Evolutionary conservation across 2,888 invertebrate species (phyloP).

Genomic region (Tillus elongatus): DNA sequence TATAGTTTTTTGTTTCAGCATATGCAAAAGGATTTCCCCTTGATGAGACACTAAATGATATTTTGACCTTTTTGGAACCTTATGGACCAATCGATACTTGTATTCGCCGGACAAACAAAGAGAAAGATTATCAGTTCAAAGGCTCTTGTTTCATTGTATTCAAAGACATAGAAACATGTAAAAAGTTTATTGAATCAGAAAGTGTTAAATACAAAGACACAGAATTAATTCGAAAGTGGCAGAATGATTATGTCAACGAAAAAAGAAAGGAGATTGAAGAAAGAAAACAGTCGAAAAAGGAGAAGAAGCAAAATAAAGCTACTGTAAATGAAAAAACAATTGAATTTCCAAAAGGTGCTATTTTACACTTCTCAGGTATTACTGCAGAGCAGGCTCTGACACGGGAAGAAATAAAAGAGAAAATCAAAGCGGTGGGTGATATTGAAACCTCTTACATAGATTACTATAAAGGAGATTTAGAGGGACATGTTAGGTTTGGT

Average conservation of each 20-base stretch:
- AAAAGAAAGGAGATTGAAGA: slow-evolving; percentile 60
- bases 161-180: slow-evolving; percentile 68
- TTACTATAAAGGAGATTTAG: slow-evolving; percentile 61
- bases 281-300: slow-evolving; percentile 45
- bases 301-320: slow-evolving; percentile 45
- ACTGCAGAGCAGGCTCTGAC: slow-evolving; percentile 47
- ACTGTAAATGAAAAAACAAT: slow-evolving; percentile 35
- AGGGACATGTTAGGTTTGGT: slow-evolving; percentile 63
- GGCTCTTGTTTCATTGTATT: slow-evolving; percentile 91
- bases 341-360: slow-evolving; percentile 62
- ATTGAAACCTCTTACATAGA: slow-evolving; percentile 65
- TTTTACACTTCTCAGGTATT: slow-evolving; percentile 60
- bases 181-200: slow-evolving; percentile 64
- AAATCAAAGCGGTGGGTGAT: slow-evolving; percentile 51
- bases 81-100: slow-evolving; percentile 58
- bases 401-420: slow-evolving; percentile 66
- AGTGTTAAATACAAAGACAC: slow-evolving; percentile 55
- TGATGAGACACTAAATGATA: slow-evolving; percentile 53
- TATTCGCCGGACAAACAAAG: slow-evolving; percentile 51
- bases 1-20: slow-evolving; percentile 41
- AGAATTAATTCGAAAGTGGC: slow-evolving; percentile 61
- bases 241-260: slow-evolving; percentile 56
- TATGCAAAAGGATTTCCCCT: slow-evolving; percentile 84
- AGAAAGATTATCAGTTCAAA: slow-evolving; percentile 65
- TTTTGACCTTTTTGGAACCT: slow-evolving; percentile 63